These are phyloP conservation scores for Gonioctena quinquepunctata DNA, from an alignment of 1,140 invertebrate species.

Conservation along the genomic window DNA sequence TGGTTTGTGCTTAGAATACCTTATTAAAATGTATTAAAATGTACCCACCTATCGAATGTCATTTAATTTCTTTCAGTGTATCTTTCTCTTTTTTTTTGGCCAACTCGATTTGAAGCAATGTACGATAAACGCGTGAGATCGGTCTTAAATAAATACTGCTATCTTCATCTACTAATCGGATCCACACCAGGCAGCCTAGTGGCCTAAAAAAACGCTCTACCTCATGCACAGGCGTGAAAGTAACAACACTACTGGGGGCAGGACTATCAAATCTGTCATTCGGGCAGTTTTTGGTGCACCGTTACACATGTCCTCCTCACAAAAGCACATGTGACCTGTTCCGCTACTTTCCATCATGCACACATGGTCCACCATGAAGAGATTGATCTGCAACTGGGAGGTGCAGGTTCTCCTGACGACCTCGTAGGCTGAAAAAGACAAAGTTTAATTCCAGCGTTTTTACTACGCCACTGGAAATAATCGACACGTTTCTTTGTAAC, in stretches of 20 bases:
- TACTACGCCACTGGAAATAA: too few species aligned
- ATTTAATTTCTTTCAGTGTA: not conserved
- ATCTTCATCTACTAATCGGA: not conserved
- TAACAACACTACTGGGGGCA: constrained; percentile 38
- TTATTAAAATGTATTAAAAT: too few species aligned
- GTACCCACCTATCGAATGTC: too few species aligned
- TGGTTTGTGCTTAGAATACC: too few species aligned
- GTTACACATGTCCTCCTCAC: constrained; percentile 96
- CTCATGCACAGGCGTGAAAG: constrained; percentile 46
- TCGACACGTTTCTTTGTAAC: too few species aligned
- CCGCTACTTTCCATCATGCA: constrained; percentile 97
- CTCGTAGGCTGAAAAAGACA: constrained; percentile 71
- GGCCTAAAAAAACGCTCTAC: constrained; percentile 33
- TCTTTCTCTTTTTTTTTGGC: too few species aligned
- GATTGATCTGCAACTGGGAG: constrained; percentile 89
- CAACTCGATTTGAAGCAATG: constrained; percentile 10
- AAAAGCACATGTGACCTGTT: constrained; percentile 97
- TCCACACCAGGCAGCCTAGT: not conserved
- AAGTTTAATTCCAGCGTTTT: not conserved
- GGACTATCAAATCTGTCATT: constrained; percentile 14
- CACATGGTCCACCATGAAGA: constrained; percentile 97
- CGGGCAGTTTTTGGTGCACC: constrained; percentile 42
- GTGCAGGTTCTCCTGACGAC: constrained; percentile 88
- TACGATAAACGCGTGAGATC: not conserved
- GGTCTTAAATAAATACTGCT: not conserved